A percentile compares a stretch with the other conserved stretches of the same genome.
Evolutionary conservation across 2,113 vertebrate genomes (phyloP).

Genomic region (Protobothrops flavoviridis): DNA sequence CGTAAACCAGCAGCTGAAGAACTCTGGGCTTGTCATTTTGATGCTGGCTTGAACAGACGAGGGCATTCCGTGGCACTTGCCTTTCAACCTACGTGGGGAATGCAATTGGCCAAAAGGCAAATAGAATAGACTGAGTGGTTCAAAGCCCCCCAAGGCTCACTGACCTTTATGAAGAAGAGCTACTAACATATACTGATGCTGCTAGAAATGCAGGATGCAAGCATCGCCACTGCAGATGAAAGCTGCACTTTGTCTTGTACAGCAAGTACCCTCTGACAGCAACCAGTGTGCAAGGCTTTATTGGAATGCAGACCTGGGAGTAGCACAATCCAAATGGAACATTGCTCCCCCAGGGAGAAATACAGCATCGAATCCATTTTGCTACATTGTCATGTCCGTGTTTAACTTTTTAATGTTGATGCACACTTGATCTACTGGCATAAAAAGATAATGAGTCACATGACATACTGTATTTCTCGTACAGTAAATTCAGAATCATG

Average conservation of each 20-base stretch:
- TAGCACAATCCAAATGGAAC: neutral
- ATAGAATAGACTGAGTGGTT: neutral
- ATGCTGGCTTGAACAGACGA: constrained; percentile 13
- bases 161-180: constrained; percentile 25
- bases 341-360: constrained; percentile 1
- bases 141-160: constrained; percentile 21
- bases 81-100: neutral
- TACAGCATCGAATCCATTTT: neutral
- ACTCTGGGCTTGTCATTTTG: neutral
- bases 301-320: constrained; percentile 4
- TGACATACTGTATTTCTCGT: neutral
- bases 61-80: constrained; percentile 15
- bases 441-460: neutral
- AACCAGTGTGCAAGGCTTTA: neutral
- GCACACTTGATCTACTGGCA: neutral
- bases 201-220: neutral
- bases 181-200: neutral
- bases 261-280: neutral
- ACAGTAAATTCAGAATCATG: neutral
- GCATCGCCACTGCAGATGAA: neutral
- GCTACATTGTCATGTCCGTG: neutral
- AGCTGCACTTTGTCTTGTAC: neutral
- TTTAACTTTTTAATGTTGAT: neutral
- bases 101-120: neutral
- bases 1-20: neutral